Conservation (phyloP, 2,113 vertebrate genomes). For the Mugil cephalus region DNA sequence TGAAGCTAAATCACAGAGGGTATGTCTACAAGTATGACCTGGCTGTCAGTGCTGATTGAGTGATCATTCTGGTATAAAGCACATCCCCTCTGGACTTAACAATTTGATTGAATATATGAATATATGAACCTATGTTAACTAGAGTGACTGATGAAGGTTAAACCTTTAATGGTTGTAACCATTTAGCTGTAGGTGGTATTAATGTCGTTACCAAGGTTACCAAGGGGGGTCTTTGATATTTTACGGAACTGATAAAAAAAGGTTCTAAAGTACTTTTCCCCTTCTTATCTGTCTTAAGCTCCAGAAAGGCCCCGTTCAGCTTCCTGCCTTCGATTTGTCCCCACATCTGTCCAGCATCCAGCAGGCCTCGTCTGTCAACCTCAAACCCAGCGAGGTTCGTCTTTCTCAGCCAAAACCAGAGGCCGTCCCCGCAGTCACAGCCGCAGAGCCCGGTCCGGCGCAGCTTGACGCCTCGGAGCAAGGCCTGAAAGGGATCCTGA, state of each 20-base stretch:
- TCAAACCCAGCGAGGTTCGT: constrained; percentile 82
- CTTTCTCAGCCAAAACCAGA: constrained; percentile 56
- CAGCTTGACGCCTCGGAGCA: constrained; percentile 58
- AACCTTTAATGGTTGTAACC: no score
- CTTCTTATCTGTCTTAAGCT: constrained; percentile 58
- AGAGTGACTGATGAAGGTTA: no score
- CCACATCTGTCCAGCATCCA: constrained; percentile 79
- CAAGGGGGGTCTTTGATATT: no score
- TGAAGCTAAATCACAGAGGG: background rate
- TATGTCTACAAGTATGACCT: no score
- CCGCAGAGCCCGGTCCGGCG: background rate
- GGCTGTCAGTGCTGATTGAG: no score
- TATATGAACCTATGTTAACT: no score
- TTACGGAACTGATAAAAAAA: no score
- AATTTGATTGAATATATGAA: no score
- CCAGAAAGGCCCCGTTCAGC: constrained; percentile 79
- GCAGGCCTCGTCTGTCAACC: constrained; percentile 79
- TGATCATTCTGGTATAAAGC: no score
- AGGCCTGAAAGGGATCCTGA: constrained; percentile 81
- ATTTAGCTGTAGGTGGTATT: no score
- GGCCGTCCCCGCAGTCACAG: constrained; percentile 5
- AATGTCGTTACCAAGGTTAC: no score
- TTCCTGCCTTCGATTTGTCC: constrained; percentile 76
- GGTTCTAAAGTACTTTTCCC: background rate
- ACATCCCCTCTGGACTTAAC: no score